Evolutionary conservation across 2,888 invertebrate species (phyloP).

Genomic region (Hemistola chrysoprasaria): DNA sequence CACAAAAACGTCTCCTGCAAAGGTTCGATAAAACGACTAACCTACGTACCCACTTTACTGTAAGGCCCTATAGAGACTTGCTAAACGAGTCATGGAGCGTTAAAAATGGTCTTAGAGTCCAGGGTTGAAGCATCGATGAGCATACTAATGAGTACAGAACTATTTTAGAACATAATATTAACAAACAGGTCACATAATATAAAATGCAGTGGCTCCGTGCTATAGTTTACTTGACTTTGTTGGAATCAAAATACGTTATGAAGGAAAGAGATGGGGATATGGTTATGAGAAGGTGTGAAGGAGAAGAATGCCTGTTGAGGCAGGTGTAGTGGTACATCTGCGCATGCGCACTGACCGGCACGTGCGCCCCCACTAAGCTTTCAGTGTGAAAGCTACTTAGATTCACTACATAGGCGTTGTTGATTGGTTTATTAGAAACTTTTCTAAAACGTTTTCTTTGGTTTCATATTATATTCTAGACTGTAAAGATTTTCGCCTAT

Average conservation of each 20-base stretch:
- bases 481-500: no score
- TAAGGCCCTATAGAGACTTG: constrained; percentile 22
- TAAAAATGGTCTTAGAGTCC: constrained; percentile 60
- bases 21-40: constrained; percentile 43
- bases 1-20: constrained; percentile 18
- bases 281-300: constrained; percentile 42
- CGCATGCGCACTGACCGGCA: constrained; percentile 70
- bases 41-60: constrained; percentile 38
- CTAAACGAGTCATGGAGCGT: constrained; percentile 55
- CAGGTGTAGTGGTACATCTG: constrained; percentile 79
- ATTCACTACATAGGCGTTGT: no score
- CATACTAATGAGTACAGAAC: constrained; percentile 69
- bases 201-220: constrained; percentile 58
- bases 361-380: constrained; percentile 63
- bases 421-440: no score
- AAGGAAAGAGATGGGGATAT: constrained; percentile 48
- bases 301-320: constrained; percentile 56
- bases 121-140: constrained; percentile 50
- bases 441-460: no score
- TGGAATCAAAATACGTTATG: constrained; percentile 63
- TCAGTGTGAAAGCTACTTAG: constrained; percentile 41
- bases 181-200: constrained; percentile 74
- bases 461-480: no score
- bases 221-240: constrained; percentile 55
- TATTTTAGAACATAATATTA: constrained; percentile 71